phyloP scores from a whole-genome alignment of 1,140 invertebrate species.

The Tetramorium simillimum region DNA sequence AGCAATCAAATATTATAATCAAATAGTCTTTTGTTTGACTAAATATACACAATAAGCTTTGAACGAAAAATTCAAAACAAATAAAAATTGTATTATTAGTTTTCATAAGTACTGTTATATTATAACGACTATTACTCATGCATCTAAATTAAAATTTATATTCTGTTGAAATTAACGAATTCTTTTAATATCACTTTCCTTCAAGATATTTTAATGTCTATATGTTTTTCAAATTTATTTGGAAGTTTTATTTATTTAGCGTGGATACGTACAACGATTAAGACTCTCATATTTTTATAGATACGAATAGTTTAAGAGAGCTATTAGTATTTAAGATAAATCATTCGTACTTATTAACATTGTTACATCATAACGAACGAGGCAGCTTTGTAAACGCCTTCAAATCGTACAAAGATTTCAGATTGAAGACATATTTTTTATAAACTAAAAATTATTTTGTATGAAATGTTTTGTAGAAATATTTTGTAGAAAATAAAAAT shows the following conservation, averaged over 20 bases:
- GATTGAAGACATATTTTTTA: background rate
- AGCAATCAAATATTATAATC: background rate
- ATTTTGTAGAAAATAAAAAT: conserved; percentile 3
- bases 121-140: background rate
- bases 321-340: conserved; percentile 1
- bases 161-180: background rate
- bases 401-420: background rate
- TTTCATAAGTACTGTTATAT: background rate
- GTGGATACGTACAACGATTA: background rate
- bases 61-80: background rate
- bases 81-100: background rate
- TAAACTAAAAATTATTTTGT: background rate
- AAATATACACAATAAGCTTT: background rate
- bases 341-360: background rate
- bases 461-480: background rate
- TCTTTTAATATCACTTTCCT: background rate
- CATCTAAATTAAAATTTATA: background rate
- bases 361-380: background rate
- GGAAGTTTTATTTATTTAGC: background rate
- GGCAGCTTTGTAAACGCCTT: background rate
- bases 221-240: background rate
- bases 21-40: background rate
- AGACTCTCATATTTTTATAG: background rate
- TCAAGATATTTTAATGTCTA: background rate
- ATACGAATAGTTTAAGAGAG: background rate